These are phyloP conservation scores for Beaufortia kweichowensis DNA, from an alignment of 2,113 vertebrate genomes.

Conservation along the genomic window DNA sequence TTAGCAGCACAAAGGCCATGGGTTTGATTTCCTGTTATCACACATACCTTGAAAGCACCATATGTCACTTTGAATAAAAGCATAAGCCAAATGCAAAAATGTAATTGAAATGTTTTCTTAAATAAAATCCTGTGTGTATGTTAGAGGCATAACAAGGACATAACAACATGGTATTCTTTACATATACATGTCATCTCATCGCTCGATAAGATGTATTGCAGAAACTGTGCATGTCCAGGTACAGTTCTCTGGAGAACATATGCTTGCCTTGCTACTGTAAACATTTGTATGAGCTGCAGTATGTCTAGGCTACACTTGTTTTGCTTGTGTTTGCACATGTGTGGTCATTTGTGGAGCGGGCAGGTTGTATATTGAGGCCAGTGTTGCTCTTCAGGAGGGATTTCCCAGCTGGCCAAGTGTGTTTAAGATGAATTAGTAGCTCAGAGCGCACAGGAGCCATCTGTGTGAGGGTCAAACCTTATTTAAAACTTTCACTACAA, in stretches of 20 bases:
- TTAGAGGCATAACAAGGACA: slow-evolving; percentile 7
- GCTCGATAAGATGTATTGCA: not conserved
- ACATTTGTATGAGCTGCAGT: not conserved
- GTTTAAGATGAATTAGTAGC: slow-evolving; percentile 38
- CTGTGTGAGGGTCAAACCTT: slow-evolving; percentile 22
- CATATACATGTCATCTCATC: not conserved
- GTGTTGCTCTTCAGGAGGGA: not conserved
- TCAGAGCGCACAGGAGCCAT: slow-evolving; percentile 11
- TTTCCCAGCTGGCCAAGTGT: slow-evolving; percentile 35
- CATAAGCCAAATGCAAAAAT: too few species aligned
- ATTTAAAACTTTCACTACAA: slow-evolving; percentile 27
- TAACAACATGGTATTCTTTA: not conserved
- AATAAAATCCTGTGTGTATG: slow-evolving; percentile 22
- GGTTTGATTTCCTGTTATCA: too few species aligned
- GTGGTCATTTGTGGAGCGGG: not conserved
- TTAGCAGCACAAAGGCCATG: too few species aligned
- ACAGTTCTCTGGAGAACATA: slow-evolving; percentile 2
- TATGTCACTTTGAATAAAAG: too few species aligned
- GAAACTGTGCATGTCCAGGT: not conserved
- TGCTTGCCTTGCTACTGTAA: slow-evolving; percentile 11
- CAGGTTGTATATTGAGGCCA: slow-evolving; percentile 22
- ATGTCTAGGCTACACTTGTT: not conserved
- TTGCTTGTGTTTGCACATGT: slow-evolving; percentile 63
- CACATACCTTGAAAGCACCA: too few species aligned
- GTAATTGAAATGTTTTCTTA: too few species aligned